These are phyloP conservation scores for Athene noctua DNA, from an alignment of 2,113 vertebrate genomes.

Conservation along the genomic window DNA sequence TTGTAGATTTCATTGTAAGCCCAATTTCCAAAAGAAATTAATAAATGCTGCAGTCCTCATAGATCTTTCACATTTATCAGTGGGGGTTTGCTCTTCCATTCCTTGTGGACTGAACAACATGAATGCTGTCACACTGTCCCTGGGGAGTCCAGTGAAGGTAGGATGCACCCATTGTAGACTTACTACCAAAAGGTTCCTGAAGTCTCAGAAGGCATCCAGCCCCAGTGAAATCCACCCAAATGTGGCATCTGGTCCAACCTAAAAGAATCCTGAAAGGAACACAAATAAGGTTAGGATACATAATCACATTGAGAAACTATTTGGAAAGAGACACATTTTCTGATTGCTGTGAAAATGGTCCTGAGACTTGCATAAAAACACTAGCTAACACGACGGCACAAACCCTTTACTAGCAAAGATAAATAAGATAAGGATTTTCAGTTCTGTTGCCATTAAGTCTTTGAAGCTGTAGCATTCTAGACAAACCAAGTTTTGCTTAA, in stretches of 20 bases:
- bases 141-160: not conserved
- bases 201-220: not conserved
- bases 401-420: not conserved
- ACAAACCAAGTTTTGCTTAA: slow-evolving; percentile 9
- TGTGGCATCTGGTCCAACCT: not conserved
- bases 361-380: slow-evolving; percentile 20
- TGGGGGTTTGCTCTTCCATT: not conserved
- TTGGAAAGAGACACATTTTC: not conserved
- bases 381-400: not conserved
- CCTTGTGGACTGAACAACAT: not conserved
- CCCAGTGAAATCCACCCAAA: not conserved
- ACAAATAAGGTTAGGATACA: not conserved
- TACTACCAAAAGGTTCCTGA: not conserved
- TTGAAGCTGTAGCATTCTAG: not conserved
- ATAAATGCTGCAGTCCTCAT: not conserved
- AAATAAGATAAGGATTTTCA: slow-evolving; percentile 54
- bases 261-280: not conserved
- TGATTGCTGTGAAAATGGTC: not conserved
- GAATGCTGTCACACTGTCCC: not conserved
- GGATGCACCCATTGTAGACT: not conserved
- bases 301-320: not conserved
- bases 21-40: not conserved
- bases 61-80: not conserved
- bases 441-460: not conserved
- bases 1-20: not conserved